Conservation (phyloP, 2,113 vertebrate genomes). For the Hyperoodon ampullatus region DNA sequence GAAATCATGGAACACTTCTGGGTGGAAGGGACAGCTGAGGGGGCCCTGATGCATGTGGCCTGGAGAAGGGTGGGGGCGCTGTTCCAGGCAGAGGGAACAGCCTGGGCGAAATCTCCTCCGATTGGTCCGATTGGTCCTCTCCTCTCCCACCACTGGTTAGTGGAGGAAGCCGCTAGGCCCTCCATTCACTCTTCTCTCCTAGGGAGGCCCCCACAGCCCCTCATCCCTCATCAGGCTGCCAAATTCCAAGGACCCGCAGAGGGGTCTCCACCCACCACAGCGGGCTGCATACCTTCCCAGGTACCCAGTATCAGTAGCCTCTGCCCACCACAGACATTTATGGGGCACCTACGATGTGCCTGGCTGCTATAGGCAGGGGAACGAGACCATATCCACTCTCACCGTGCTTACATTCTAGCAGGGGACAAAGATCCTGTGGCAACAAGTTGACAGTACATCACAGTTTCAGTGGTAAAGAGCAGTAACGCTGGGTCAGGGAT, state of each 20-base stretch:
- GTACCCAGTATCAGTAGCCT: not conserved
- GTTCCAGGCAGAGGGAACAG: not conserved
- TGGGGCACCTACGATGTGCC: too few relatives aligned
- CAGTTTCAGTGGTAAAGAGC: not conserved
- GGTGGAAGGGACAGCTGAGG: not conserved
- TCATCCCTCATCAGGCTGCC: not conserved
- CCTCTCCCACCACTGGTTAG: not conserved
- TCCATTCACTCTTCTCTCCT: not conserved
- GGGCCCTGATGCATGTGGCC: too few relatives aligned
- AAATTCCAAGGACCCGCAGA: too few relatives aligned
- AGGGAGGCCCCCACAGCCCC: not conserved
- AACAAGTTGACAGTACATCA: not conserved
- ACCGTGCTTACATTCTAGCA: not conserved
- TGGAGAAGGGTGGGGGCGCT: not conserved
- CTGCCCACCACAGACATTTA: too few relatives aligned
- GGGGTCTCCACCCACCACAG: not conserved
- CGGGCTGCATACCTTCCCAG: accelerated
- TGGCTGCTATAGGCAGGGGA: not conserved
- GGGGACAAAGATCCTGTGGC: not conserved
- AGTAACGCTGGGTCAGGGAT: not conserved
- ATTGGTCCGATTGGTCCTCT: accelerated
- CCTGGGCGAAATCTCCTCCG: not conserved
- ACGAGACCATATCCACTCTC: not conserved
- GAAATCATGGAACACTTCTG: not conserved
- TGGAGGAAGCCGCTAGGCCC: not conserved